Conservation (phyloP, 2,888 invertebrate genomes). For the Eudasyphora cyanicolor region DNA sequence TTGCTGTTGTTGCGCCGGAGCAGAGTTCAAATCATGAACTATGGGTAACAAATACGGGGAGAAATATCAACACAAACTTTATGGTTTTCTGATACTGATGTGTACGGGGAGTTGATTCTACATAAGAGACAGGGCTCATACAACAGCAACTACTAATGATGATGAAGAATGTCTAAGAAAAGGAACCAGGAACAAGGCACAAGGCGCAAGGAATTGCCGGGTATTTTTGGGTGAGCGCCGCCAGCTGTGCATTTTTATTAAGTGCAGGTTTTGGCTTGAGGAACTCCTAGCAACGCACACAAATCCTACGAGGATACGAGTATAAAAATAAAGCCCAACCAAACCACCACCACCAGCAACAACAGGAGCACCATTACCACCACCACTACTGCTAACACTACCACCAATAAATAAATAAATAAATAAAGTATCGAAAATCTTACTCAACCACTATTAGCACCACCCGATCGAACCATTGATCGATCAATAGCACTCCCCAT, state of each 20-base stretch:
- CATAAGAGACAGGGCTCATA: neutral
- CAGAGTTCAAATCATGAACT: constrained; percentile 25
- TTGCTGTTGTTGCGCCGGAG: neutral
- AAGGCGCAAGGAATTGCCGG: neutral
- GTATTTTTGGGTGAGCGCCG: constrained; percentile 49
- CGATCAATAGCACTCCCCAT: constrained; percentile 48
- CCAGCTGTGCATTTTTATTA: constrained; percentile 62
- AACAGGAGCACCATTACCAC: constrained; percentile 7
- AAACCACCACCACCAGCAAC: constrained; percentile 32
- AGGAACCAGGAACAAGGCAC: neutral
- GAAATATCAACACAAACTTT: neutral
- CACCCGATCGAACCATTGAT: constrained; percentile 60
- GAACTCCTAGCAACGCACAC: constrained; percentile 44
- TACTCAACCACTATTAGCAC: constrained; percentile 23
- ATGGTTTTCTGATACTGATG: neutral
- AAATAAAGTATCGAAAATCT: constrained; percentile 10
- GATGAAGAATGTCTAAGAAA: constrained; percentile 12
- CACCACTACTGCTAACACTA: neutral
- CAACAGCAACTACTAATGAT: constrained; percentile 12
- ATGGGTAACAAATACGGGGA: constrained; percentile 1
- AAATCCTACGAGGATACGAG: constrained; percentile 3
- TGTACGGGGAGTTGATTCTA: neutral
- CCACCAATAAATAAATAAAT: neutral
- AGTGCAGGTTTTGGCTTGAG: constrained; percentile 60
- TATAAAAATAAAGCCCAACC: constrained; percentile 55